Percentiles rank a stretch among this genome's conserved stretches.
phyloP scores from a whole-genome alignment of 2,888 invertebrate species.

The Agapostemon virescens region DNA sequence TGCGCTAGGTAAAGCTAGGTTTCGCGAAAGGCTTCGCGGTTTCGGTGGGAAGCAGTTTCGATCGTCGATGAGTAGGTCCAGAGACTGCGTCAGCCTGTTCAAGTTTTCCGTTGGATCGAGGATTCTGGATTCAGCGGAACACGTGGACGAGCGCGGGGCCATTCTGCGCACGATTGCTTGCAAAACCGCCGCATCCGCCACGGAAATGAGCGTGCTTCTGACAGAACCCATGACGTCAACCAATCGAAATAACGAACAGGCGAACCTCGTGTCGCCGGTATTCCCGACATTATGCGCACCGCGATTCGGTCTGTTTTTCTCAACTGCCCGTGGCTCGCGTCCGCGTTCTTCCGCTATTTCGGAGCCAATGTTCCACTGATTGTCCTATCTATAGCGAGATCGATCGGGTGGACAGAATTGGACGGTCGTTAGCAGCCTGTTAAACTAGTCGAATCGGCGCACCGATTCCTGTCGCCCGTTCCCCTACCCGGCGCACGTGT shows the following conservation, averaged over 20 bases:
- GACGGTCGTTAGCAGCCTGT: slow-evolving; percentile 2
- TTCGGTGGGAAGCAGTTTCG: not conserved
- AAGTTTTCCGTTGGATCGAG: slow-evolving; percentile 29
- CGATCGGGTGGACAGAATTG: slow-evolving; percentile 6
- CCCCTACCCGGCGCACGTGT: not conserved
- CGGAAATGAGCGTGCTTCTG: slow-evolving; percentile 66
- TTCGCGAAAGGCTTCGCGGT: not conserved
- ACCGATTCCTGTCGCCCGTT: not conserved
- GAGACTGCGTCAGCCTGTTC: slow-evolving; percentile 18
- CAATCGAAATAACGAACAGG: slow-evolving; percentile 68
- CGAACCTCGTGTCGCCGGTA: slow-evolving; percentile 26
- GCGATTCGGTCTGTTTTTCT: slow-evolving; percentile 43
- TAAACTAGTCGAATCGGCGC: slow-evolving; percentile 13
- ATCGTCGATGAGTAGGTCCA: not conserved
- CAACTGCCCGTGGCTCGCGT: not conserved
- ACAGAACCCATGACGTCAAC: slow-evolving; percentile 64
- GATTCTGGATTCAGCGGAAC: slow-evolving; percentile 24
- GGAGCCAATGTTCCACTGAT: not conserved
- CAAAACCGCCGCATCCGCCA: slow-evolving; percentile 59
- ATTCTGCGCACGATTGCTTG: slow-evolving; percentile 39
- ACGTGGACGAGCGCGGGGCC: slow-evolving; percentile 38
- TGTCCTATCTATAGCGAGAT: not conserved
- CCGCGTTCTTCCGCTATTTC: slow-evolving; percentile 24
- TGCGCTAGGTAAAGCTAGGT: too few species aligned
- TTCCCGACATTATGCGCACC: slow-evolving; percentile 52